A percentile compares a stretch with the other conserved stretches of the same genome.
These are phyloP conservation scores for Gymnorhina tibicen DNA, from an alignment of 2,113 vertebrate genomes.

Conservation along the genomic window DNA sequence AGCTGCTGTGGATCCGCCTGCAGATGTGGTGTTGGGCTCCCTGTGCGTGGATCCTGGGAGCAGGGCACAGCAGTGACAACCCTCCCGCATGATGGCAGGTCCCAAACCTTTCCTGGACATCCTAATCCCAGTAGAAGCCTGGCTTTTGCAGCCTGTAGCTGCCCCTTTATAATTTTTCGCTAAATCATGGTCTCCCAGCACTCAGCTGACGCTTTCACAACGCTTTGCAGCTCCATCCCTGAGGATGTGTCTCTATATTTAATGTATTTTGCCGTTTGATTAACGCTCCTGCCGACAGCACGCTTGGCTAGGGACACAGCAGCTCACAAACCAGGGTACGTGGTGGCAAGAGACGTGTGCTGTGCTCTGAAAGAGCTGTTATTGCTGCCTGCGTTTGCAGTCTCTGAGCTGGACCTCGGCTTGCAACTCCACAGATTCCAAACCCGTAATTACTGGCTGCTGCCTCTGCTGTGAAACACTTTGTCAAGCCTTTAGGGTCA, in stretches of 20 bases:
- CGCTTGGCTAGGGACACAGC: background rate
- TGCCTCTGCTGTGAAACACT: conserved; percentile 50
- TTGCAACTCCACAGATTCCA: conserved; percentile 31
- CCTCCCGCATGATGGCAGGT: background rate
- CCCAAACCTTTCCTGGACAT: background rate
- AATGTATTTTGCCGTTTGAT: background rate
- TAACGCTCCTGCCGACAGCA: conserved; percentile 11
- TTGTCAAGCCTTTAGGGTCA: conserved; percentile 53
- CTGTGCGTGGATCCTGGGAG: background rate
- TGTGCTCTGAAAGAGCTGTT: conserved; percentile 36
- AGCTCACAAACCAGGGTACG: background rate
- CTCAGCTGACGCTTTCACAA: background rate
- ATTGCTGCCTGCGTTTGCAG: background rate
- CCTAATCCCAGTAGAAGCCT: background rate
- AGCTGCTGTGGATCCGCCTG: background rate
- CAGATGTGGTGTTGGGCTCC: accelerated
- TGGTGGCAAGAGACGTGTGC: background rate
- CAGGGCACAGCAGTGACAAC: background rate
- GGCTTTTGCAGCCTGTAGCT: background rate
- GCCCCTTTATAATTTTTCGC: background rate
- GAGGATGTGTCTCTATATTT: background rate
- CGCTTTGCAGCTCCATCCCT: background rate
- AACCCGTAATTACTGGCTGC: conserved; percentile 28
- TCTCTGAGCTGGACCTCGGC: background rate
- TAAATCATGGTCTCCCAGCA: background rate